Conservation (phyloP, 2,888 invertebrate species). For the Leptopilina myrica region DNA sequence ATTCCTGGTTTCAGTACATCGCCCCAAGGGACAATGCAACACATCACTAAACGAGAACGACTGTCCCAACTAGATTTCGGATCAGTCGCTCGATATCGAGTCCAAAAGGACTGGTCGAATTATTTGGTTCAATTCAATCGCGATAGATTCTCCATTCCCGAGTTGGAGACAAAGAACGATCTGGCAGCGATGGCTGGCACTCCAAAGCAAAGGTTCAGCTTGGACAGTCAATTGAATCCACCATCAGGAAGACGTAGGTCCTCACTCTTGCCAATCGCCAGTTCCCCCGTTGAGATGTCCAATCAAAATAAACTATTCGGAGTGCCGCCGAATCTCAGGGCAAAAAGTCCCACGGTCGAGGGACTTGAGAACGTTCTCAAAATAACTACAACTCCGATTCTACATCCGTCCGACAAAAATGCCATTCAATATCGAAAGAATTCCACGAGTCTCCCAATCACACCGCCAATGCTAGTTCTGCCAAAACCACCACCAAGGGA, state of each 20-base stretch:
- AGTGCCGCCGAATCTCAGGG: slow-evolving; percentile 40
- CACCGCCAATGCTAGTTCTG: slow-evolving; percentile 23
- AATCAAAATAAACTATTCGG: slow-evolving; percentile 55
- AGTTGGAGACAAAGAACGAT: slow-evolving; percentile 71
- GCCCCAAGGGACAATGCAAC: slow-evolving; percentile 40
- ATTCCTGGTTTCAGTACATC: slow-evolving; percentile 54
- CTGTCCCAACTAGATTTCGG: slow-evolving; percentile 70
- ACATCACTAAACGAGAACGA: slow-evolving; percentile 65
- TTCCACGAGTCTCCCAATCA: slow-evolving; percentile 12
- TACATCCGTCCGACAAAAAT: slow-evolving; percentile 62
- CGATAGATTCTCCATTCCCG: slow-evolving; percentile 72
- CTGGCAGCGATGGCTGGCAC: slow-evolving; percentile 70
- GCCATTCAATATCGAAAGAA: slow-evolving; percentile 16
- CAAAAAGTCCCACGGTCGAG: slow-evolving; percentile 57
- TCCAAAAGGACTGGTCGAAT: slow-evolving; percentile 57
- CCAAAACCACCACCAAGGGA: slow-evolving; percentile 59
- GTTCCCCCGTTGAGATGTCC: slow-evolving; percentile 70
- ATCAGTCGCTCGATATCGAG: slow-evolving; percentile 59
- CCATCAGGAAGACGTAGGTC: slow-evolving; percentile 61
- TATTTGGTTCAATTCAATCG: slow-evolving; percentile 66
- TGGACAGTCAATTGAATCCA: slow-evolving; percentile 70
- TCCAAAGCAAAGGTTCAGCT: slow-evolving; percentile 71
- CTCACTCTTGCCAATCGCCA: slow-evolving; percentile 69
- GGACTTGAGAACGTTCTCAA: slow-evolving; percentile 67
- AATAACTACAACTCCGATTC: slow-evolving; percentile 68